A percentile compares a stretch with the other conserved stretches of the same genome.
These are phyloP conservation scores for Megaceryle alcyon DNA, from an alignment of 2,797 vertebrate species.

Conservation along the genomic window DNA sequence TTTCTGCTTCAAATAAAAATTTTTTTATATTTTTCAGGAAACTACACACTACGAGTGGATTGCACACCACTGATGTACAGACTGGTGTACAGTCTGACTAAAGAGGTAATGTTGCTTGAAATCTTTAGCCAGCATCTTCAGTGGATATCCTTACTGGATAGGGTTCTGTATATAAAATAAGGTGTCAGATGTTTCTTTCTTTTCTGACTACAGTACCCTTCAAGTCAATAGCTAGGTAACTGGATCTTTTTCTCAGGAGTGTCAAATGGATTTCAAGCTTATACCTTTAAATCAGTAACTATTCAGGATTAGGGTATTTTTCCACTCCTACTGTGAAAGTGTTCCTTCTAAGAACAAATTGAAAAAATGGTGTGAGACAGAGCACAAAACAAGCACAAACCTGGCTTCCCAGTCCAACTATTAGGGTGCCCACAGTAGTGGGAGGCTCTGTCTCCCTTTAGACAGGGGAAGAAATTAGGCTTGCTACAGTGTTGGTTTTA, in stretches of 20 bases:
- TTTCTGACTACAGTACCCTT: background rate
- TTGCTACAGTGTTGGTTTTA: background rate
- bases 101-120: conserved; percentile 82
- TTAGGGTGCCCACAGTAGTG: background rate
- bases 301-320: background rate
- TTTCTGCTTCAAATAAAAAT: background rate
- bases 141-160: background rate
- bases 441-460: background rate
- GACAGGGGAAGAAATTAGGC: background rate
- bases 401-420: background rate
- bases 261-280: background rate
- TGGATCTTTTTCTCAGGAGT: background rate
- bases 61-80: conserved; percentile 91
- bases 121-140: background rate
- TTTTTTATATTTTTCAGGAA: conserved; percentile 81
- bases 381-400: background rate
- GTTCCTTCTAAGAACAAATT: background rate
- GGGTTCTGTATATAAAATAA: background rate
- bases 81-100: conserved; percentile 90
- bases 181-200: background rate
- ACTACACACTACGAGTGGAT: conserved; percentile 94
- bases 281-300: background rate
- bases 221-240: background rate
- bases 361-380: background rate
- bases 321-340: background rate